Percentiles rank a stretch among this genome's conserved stretches.
These are phyloP conservation scores for Zeus faber DNA, from an alignment of 2,113 vertebrate species.

Conservation along the genomic window DNA sequence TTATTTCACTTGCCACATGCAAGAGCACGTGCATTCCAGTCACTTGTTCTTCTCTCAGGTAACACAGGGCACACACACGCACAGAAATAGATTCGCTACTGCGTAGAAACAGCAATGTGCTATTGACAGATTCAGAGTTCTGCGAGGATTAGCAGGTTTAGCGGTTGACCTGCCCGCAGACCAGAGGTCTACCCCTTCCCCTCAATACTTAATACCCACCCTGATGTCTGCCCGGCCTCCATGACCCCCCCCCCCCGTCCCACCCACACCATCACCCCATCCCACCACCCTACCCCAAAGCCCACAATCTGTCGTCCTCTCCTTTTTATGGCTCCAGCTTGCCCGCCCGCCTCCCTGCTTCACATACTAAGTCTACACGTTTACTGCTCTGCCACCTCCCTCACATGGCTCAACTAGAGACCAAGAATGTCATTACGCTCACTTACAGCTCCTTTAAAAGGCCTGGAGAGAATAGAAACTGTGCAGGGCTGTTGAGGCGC, in stretches of 20 bases:
- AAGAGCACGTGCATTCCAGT: neutral
- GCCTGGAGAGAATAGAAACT: constrained; percentile 45
- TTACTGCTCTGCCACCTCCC: constrained; percentile 50
- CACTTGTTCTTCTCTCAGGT: constrained; percentile 18
- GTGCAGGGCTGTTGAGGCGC: constrained; percentile 37
- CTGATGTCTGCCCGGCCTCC: constrained; percentile 50
- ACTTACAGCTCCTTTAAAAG: constrained; percentile 60
- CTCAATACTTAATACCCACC: constrained; percentile 58
- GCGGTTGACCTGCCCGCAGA: constrained; percentile 57
- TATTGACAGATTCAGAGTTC: constrained; percentile 28
- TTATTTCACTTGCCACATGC: constrained; percentile 8
- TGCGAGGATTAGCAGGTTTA: constrained; percentile 61
- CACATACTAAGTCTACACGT: constrained; percentile 53
- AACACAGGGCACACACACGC: constrained; percentile 12
- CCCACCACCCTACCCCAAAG: too few species aligned
- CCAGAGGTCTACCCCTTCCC: too few species aligned
- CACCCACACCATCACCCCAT: too few species aligned
- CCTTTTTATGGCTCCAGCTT: constrained; percentile 57
- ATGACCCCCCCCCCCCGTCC: too few species aligned
- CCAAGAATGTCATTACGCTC: constrained; percentile 65
- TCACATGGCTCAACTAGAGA: constrained; percentile 60
- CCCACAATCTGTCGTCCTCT: constrained; percentile 44
- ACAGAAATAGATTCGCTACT: neutral
- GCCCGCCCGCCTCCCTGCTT: constrained; percentile 44
- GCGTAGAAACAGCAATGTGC: constrained; percentile 3